Evolutionary conservation across 2,797 vertebrate species (phyloP), one percentile per base, ranked within the genome.

Genomic region (Acrocephalus scirpaceus): DNA sequence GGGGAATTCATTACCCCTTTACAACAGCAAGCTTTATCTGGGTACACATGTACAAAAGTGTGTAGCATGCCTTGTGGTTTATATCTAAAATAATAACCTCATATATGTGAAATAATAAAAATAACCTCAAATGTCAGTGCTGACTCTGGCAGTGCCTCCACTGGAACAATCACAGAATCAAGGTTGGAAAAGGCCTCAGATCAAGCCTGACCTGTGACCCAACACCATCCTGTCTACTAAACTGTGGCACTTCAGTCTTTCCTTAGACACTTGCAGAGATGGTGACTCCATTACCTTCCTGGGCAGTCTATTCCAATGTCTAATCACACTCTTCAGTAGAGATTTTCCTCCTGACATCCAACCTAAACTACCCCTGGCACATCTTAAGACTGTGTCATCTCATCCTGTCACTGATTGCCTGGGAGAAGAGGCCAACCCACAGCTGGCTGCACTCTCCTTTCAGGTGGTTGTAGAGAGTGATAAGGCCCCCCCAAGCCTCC

Each of bases 21-120:
- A 21, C 50, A 56, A n/a, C 15, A 51, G 38, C 13, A 22, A 51
- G 47, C 21, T 58, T 40, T 25, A 16, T 45, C 20, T 26, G 51
- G 34, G 34, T 62, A 9, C 1, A 0, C 16, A 19, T 3, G 11
- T 27, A 16, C 62, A 45, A 6, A 50, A 27, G 4, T 1, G 0
- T 2, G 0, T 2, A 10, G 60, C 1, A 0, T 47, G 23, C 32
- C 47, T 11, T 0, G 0, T 5, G 13, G 9, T 32, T 60, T 65
- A 5, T 10, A 5, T 10, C 15, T 11, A 60, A 67, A 60, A 67
- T 30, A 26, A 51, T 19, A 44, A 66, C 13, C 25, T 81, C 21
- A 25, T 44, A 8, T 7, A 36, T 60, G 36, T 60, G 65, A 51
- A 70, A 61, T 44, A 53, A 51, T 58, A 69, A 13, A 25, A 56